Conservation (phyloP, 1,140 invertebrate genomes). For the Lycorma delicatula region DNA sequence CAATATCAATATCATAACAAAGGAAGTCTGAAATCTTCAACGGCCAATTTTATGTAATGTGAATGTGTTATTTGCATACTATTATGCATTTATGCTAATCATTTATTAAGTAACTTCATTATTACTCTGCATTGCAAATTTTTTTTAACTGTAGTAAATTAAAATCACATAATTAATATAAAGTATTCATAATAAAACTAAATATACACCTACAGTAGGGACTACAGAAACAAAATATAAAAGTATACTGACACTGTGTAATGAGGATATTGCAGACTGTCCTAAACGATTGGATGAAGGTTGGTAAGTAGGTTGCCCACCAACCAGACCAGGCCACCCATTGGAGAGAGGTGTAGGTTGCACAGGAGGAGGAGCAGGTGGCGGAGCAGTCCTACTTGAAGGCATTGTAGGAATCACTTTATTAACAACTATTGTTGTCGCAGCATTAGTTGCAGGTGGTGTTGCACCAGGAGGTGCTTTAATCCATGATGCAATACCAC, state of each 20-base stretch:
- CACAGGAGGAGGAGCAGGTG: constrained; percentile 26
- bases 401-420: constrained; percentile 19
- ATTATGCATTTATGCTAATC: too few relatives aligned
- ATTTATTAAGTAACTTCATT: too few relatives aligned
- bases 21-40: too few relatives aligned
- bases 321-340: constrained; percentile 42
- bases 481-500: constrained; percentile 18
- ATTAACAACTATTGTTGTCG: constrained; percentile 8
- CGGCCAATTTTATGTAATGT: too few relatives aligned
- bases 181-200: too few relatives aligned
- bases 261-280: background rate
- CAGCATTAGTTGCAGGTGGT: constrained; percentile 9
- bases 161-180: too few relatives aligned
- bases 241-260: constrained; percentile 1
- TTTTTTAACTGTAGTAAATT: too few relatives aligned
- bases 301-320: constrained; percentile 41
- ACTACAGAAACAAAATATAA: too few relatives aligned
- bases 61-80: too few relatives aligned
- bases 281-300: constrained; percentile 24
- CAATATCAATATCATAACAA: too few relatives aligned
- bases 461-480: constrained; percentile 22
- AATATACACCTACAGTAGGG: too few relatives aligned
- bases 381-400: background rate
- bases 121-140: too few relatives aligned
- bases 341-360: constrained; percentile 35